Conservation (phyloP, 2,888 invertebrate genomes). For the Caradrina clavipalpis region DNA sequence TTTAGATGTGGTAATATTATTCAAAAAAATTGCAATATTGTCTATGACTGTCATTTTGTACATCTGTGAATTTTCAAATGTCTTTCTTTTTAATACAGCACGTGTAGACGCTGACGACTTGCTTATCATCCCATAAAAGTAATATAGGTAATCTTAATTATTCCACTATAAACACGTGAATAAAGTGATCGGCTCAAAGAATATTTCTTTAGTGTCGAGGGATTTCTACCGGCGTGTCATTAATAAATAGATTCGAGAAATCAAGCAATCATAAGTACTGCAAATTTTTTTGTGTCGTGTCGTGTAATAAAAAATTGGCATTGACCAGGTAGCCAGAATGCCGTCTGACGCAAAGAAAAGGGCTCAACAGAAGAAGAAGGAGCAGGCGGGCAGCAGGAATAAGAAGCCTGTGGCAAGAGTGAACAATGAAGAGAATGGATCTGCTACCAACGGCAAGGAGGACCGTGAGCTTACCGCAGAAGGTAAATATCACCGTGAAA, state of each 20-base stretch:
- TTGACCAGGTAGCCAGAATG: conserved; percentile 91
- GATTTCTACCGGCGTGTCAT: neutral
- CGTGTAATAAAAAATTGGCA: conserved; percentile 67
- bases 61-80: conserved; percentile 65
- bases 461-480: conserved; percentile 93
- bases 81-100: conserved; percentile 87
- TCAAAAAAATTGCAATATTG: conserved; percentile 12
- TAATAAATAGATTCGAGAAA: conserved; percentile 17
- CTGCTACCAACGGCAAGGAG: conserved; percentile 85
- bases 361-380: conserved; percentile 99
- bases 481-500: conserved; percentile 86
- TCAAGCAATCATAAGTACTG: conserved; percentile 20
- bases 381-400: conserved; percentile 95
- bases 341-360: conserved; percentile 99
- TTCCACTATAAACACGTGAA: conserved; percentile 40
- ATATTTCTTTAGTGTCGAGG: conserved; percentile 19
- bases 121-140: conserved; percentile 77
- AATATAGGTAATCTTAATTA: conserved; percentile 73
- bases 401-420: conserved; percentile 89
- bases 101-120: conserved; percentile 88
- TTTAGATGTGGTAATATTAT: conserved; percentile 25
- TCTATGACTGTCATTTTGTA: conserved; percentile 56
- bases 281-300: conserved; percentile 51
- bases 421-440: conserved; percentile 90
- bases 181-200: conserved; percentile 35